Percentiles rank a stretch among this genome's conserved stretches.
Evolutionary conservation across 2,888 invertebrate genomes (phyloP).

Genomic region (Andrena praecox): DNA sequence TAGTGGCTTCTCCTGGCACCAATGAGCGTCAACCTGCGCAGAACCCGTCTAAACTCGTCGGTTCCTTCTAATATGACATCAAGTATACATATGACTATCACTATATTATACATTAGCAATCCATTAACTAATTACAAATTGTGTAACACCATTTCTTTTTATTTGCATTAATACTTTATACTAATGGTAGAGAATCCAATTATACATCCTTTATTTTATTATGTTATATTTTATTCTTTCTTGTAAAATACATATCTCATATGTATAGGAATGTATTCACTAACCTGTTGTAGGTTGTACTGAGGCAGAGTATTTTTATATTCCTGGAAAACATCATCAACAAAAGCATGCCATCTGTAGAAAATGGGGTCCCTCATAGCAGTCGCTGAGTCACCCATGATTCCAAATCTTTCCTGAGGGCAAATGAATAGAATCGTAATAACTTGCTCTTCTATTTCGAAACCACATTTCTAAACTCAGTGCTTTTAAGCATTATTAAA

Average conservation of each 20-base stretch:
- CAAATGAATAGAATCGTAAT: too few relatives aligned
- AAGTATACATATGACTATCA: too few relatives aligned
- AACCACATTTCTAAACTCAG: too few relatives aligned
- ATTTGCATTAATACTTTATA: neutral
- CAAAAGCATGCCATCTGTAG: slow-evolving; percentile 93
- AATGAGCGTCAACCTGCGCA: too few relatives aligned
- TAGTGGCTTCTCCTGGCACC: too few relatives aligned
- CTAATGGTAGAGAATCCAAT: neutral
- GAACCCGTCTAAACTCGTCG: too few relatives aligned
- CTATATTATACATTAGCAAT: neutral
- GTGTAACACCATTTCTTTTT: neutral
- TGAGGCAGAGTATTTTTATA: slow-evolving; percentile 90
- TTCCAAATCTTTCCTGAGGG: slow-evolving; percentile 90
- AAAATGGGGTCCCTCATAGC: slow-evolving; percentile 95
- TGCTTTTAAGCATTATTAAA: too few relatives aligned
- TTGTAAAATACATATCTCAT: neutral
- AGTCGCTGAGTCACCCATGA: slow-evolving; percentile 93
- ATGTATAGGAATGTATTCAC: slow-evolving; percentile 28
- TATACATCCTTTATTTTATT: neutral
- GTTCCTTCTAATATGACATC: too few relatives aligned
- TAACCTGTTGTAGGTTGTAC: slow-evolving; percentile 88
- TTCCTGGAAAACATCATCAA: slow-evolving; percentile 92
- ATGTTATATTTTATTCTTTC: neutral
- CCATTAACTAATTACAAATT: neutral
- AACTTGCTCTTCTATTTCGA: too few relatives aligned